phyloP scores from a whole-genome alignment of 2,797 vertebrate genomes.

The Perodicticus potto region DNA sequence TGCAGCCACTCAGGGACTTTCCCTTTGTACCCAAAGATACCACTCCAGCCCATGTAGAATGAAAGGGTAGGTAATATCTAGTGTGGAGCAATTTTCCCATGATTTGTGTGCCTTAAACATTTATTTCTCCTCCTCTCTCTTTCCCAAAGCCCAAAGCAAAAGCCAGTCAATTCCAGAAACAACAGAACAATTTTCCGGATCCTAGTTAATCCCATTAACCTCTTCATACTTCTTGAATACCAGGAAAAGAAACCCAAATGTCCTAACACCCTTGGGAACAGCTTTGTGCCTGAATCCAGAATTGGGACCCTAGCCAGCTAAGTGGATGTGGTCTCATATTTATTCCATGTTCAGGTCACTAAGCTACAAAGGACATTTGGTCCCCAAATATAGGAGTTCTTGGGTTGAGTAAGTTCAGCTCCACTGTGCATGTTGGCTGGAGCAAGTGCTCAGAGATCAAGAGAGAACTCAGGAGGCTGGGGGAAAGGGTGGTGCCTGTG shows the following conservation, averaged over 20 bases:
- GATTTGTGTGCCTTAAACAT: neutral
- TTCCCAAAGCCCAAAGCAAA: neutral
- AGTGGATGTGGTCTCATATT: neutral
- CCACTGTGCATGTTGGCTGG: neutral
- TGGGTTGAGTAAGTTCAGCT: neutral
- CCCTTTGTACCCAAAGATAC: neutral
- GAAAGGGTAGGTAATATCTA: neutral
- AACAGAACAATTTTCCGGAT: neutral
- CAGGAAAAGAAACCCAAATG: neutral
- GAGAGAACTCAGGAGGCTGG: neutral
- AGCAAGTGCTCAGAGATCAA: neutral
- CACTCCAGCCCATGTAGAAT: neutral
- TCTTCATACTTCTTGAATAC: neutral
- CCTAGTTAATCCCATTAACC: neutral
- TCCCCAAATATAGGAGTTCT: neutral
- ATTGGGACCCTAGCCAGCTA: neutral
- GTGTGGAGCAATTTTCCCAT: neutral
- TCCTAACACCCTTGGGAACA: neutral
- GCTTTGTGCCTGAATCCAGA: neutral
- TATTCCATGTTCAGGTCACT: neutral
- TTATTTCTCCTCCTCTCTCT: conserved; percentile 34
- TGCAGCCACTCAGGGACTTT: neutral
- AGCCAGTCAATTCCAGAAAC: neutral
- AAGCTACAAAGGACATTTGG: neutral
- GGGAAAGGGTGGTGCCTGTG: neutral